A percentile compares a stretch with the other conserved stretches of the same genome.
phyloP scores from a whole-genome alignment of 2,113 vertebrate species.

The Rostratula benghalensis region DNA sequence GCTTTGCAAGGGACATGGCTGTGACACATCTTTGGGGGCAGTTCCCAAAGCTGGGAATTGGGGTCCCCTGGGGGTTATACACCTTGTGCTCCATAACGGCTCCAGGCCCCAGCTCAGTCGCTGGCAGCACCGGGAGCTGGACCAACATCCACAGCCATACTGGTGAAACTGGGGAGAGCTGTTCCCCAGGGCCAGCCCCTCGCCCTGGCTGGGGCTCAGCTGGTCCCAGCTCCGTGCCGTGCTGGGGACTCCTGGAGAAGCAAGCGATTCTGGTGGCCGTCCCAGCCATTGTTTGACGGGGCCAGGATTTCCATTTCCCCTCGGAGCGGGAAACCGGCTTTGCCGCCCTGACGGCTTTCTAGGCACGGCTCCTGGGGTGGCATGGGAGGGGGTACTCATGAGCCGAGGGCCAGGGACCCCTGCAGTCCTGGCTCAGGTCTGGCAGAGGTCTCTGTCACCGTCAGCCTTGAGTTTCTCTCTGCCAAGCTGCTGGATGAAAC shows the following conservation, averaged over 20 bases:
- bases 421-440: neutral
- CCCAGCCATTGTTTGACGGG: neutral
- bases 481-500: neutral
- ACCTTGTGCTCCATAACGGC: fast-evolving
- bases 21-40: fast-evolving
- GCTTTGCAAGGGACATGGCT: neutral
- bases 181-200: fast-evolving
- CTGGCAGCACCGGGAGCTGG: fast-evolving
- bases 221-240: fast-evolving
- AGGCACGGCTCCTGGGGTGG: neutral
- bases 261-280: neutral
- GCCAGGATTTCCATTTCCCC: neutral
- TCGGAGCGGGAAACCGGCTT: fast-evolving
- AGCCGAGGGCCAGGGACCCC: neutral
- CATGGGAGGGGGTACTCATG: fast-evolving
- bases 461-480: neutral
- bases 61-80: neutral
- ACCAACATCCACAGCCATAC: fast-evolving
- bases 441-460: neutral
- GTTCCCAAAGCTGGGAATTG: too few species aligned
- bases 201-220: neutral
- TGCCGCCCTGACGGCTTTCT: neutral
- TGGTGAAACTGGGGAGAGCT: neutral
- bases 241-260: fast-evolving
- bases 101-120: fast-evolving